Evolutionary conservation across 2,888 invertebrate genomes (phyloP).

Genomic region (Fragum sueziense): DNA sequence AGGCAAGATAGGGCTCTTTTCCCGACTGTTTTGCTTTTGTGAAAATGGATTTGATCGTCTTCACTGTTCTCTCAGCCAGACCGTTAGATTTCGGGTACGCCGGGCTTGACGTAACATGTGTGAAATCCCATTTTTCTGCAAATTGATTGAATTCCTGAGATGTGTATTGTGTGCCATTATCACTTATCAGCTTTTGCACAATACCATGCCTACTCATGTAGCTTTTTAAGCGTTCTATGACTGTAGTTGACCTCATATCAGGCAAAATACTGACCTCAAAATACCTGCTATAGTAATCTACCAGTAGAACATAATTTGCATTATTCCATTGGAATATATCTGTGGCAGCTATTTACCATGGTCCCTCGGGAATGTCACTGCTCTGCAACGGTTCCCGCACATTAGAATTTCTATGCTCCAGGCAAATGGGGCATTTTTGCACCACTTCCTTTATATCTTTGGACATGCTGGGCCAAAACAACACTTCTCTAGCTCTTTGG

Average conservation of each 20-base stretch:
- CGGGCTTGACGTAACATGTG: slow-evolving; percentile 52
- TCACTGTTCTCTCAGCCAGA: slow-evolving; percentile 56
- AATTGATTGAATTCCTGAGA: slow-evolving; percentile 43
- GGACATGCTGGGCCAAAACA: slow-evolving; percentile 46
- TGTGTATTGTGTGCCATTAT: slow-evolving; percentile 52
- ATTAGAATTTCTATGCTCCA: slow-evolving; percentile 44
- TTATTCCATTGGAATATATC: slow-evolving; percentile 53
- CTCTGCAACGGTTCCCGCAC: slow-evolving; percentile 42
- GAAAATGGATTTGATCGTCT: slow-evolving; percentile 55
- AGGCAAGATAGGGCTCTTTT: background rate
- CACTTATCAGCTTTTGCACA: slow-evolving; percentile 34
- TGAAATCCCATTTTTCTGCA: slow-evolving; percentile 49
- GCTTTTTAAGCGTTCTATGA: slow-evolving; percentile 46
- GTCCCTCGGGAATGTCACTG: slow-evolving; percentile 37
- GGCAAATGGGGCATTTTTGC: slow-evolving; percentile 36
- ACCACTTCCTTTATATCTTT: slow-evolving; percentile 24
- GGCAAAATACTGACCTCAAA: slow-evolving; percentile 14
- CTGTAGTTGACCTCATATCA: slow-evolving; percentile 16
- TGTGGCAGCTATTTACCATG: slow-evolving; percentile 54
- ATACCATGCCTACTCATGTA: slow-evolving; percentile 39
- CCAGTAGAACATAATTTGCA: slow-evolving; percentile 44
- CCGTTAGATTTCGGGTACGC: slow-evolving; percentile 56
- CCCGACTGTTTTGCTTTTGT: slow-evolving; percentile 30
- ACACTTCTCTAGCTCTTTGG: slow-evolving; percentile 29
- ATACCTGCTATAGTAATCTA: slow-evolving; percentile 50